Conservation (phyloP, 2,888 invertebrate genomes). For the Biston betularia region DNA sequence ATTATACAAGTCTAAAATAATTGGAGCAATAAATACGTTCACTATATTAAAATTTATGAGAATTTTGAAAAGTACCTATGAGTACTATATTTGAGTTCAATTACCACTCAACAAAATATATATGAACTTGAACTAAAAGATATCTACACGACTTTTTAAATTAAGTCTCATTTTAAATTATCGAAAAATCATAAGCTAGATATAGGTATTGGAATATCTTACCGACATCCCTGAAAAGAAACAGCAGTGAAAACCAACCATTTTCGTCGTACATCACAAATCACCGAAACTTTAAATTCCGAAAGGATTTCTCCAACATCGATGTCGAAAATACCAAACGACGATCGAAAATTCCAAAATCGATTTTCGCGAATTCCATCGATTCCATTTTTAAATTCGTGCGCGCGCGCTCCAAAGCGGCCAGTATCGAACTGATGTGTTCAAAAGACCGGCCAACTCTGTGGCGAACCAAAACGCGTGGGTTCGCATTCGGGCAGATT, state of each 20-base stretch:
- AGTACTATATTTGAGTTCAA: too few species aligned
- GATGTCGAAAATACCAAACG: constrained; percentile 20
- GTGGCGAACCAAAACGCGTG: constrained; percentile 74
- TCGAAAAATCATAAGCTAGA: neutral
- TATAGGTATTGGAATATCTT: constrained; percentile 21
- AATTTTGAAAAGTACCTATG: too few species aligned
- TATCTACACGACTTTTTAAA: neutral
- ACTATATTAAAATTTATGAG: too few species aligned
- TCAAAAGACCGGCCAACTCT: constrained; percentile 64
- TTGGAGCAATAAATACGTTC: too few species aligned
- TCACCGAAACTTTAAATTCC: constrained; percentile 33
- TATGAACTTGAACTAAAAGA: neutral
- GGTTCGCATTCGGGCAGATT: constrained; percentile 58
- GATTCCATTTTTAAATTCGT: constrained; percentile 48
- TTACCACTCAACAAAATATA: too few species aligned
- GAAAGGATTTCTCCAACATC: constrained; percentile 19
- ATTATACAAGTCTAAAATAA: too few species aligned
- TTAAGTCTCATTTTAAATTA: neutral
- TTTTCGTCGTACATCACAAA: constrained; percentile 28
- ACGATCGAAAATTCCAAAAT: constrained; percentile 26
- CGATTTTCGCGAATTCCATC: constrained; percentile 42
- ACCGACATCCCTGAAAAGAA: constrained; percentile 32
- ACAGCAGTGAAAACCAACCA: constrained; percentile 21
- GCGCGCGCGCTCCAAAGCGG: constrained; percentile 70
- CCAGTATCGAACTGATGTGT: constrained; percentile 68